phyloP scores from a whole-genome alignment of 2,888 invertebrate genomes.

The Diloba caeruleocephala region DNA sequence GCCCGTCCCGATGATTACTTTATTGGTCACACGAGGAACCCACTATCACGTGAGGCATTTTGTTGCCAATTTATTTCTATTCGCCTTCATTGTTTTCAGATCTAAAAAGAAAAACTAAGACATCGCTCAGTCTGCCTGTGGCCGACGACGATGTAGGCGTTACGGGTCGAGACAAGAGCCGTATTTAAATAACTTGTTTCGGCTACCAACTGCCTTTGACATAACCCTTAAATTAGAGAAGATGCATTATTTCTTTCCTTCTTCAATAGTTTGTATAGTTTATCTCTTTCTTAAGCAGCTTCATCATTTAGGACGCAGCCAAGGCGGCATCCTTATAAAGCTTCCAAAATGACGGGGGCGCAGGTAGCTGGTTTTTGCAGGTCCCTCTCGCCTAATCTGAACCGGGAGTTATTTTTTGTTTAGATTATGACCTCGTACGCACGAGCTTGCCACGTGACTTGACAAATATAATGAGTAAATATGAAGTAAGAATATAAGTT shows the following conservation, averaged over 20 bases:
- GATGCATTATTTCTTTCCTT: conserved; percentile 70
- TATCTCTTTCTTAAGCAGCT: conserved; percentile 68
- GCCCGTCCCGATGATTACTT: conserved; percentile 82
- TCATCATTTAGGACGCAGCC: conserved; percentile 68
- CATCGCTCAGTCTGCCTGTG: conserved; percentile 43
- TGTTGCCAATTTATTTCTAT: conserved; percentile 73
- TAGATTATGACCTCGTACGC: conserved; percentile 71
- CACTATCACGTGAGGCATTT: conserved; percentile 67
- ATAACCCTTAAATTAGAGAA: conserved; percentile 73
- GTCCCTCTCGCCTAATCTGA: conserved; percentile 76
- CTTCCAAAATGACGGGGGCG: conserved; percentile 70
- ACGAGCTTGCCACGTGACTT: conserved; percentile 70
- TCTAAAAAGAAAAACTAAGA: conserved; percentile 57
- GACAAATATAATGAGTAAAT: conserved; percentile 36
- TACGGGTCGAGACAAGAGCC: conserved; percentile 69
- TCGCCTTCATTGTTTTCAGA: conserved; percentile 54
- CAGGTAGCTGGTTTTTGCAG: conserved; percentile 85
- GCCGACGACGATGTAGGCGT: conserved; percentile 66
- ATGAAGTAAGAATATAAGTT: conserved; percentile 21
- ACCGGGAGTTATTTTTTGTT: conserved; percentile 70
- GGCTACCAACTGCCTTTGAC: conserved; percentile 80
- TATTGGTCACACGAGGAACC: conserved; percentile 80
- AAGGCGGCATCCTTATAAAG: conserved; percentile 67
- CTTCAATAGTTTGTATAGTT: conserved; percentile 58
- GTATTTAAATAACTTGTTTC: conserved; percentile 87